Evolutionary conservation across 2,113 vertebrate species (phyloP).

Genomic region (Mohoua ochrocephala): DNA sequence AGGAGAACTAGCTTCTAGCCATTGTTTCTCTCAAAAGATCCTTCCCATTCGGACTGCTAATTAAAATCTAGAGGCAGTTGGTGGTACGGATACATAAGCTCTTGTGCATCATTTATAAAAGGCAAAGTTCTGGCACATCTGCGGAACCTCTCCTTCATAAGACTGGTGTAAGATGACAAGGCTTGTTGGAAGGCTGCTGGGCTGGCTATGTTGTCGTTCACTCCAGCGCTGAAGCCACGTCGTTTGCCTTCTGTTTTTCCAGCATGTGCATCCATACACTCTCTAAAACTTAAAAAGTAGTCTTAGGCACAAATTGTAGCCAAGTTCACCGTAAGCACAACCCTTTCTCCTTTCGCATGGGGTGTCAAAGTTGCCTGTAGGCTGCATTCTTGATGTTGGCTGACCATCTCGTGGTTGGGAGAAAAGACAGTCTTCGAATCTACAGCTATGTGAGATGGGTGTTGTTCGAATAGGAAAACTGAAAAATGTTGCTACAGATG

Average conservation of each 20-base stretch:
- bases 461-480: not conserved
- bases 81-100: not conserved
- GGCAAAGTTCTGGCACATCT: not conserved
- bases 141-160: not conserved
- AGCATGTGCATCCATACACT: not conserved
- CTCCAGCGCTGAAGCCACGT: not conserved
- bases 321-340: not conserved
- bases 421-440: not conserved
- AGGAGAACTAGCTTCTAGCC: not conserved
- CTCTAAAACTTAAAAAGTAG: not conserved
- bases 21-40: not conserved
- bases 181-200: not conserved
- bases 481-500: not conserved
- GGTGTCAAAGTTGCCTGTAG: not conserved
- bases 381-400: not conserved
- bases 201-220: not conserved
- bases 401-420: not conserved
- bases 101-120: not conserved
- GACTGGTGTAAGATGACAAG: not conserved
- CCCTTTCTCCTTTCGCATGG: not conserved
- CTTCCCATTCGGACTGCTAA: not conserved
- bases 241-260: not conserved
- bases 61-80: not conserved
- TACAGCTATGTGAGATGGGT: not conserved
- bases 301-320: not conserved